These are phyloP conservation scores for Clavelina lepadiformis DNA, from an alignment of 23 tunicate species.

Conservation along the genomic window DNA sequence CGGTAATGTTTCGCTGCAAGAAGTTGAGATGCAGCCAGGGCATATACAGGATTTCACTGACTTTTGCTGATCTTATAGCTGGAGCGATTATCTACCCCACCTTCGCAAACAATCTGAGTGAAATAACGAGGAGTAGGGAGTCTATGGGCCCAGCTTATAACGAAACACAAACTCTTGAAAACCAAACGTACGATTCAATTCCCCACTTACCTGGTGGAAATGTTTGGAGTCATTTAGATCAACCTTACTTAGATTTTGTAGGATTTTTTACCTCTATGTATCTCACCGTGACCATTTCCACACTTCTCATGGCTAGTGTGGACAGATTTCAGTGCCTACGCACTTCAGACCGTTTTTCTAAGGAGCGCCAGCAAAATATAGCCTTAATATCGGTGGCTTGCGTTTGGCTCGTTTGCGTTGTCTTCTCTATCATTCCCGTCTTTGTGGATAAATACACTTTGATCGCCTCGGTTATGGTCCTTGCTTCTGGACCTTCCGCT, in stretches of 20 bases:
- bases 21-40: constrained; percentile 3
- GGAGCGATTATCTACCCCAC: constrained; percentile 8
- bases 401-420: background rate
- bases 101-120: background rate
- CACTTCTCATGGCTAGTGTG: constrained; percentile 2
- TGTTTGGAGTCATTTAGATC: constrained; percentile 8
- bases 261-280: background rate
- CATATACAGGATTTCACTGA: background rate
- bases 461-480: constrained; percentile 6
- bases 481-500: constrained; percentile 2
- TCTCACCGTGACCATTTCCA: constrained; percentile 2
- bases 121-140: background rate
- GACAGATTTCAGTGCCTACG: background rate
- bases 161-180: too few species aligned
- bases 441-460: constrained; percentile 1
- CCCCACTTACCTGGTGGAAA: constrained; percentile 4
- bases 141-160: background rate
- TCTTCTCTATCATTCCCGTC: background rate
- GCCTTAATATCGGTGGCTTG: background rate
- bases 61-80: background rate
- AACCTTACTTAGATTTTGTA: background rate
- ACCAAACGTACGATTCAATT: background rate
- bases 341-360: background rate
- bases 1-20: background rate
- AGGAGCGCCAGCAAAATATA: background rate